phyloP scores from a whole-genome alignment of 2,888 invertebrate species.

The Sycophila texana region DNA sequence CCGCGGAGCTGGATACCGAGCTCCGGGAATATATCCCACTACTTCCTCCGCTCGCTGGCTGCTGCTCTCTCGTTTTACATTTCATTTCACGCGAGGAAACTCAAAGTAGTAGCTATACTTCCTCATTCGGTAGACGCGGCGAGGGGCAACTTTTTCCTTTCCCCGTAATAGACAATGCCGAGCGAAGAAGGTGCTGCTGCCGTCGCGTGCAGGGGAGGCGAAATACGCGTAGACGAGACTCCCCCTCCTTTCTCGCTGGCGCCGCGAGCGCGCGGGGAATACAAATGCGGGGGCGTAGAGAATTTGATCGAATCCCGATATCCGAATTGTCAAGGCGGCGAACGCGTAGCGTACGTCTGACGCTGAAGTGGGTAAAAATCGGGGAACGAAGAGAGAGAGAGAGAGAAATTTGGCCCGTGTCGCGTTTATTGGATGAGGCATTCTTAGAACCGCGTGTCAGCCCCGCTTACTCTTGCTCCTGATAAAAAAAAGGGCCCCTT shows the following conservation, averaged over 20 bases:
- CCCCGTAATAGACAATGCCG: constrained; percentile 40
- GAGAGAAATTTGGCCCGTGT: not conserved
- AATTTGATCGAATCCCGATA: constrained; percentile 54
- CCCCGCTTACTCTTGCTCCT: not conserved
- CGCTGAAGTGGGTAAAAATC: constrained; percentile 33
- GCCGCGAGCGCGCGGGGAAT: constrained; percentile 27
- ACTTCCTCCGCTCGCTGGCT: not conserved
- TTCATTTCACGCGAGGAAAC: constrained; percentile 51
- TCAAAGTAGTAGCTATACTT: constrained; percentile 26
- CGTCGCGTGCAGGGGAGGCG: not conserved
- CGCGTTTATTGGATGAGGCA: constrained; percentile 25
- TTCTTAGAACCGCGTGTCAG: not conserved
- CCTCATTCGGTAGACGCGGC: constrained; percentile 29
- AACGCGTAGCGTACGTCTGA: not conserved
- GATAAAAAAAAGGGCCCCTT: constrained; percentile 8
- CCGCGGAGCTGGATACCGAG: not conserved
- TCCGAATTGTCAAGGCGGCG: constrained; percentile 15
- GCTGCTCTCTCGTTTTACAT: constrained; percentile 48
- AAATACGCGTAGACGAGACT: not conserved
- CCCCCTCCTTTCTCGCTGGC: not conserved
- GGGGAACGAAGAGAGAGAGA: not conserved
- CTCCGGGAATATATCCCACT: not conserved
- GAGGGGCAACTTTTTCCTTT: constrained; percentile 23
- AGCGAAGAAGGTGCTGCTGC: not conserved
- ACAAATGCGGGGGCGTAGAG: constrained; percentile 38